phyloP scores from a whole-genome alignment of 2,113 vertebrate genomes.

The Aspidoscelis tigris region DNA sequence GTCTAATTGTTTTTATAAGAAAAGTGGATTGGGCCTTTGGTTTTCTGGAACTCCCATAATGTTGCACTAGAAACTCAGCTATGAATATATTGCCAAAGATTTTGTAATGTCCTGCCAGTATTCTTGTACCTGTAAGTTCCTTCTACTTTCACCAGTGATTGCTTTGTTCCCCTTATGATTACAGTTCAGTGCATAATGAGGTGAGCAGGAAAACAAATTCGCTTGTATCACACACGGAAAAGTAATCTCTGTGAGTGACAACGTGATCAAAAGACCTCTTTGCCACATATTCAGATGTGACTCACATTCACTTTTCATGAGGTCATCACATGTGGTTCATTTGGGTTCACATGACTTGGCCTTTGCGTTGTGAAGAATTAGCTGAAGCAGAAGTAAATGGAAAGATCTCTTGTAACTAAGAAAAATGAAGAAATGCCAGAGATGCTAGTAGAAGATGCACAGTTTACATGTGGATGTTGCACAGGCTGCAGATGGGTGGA shows the following conservation, averaged over 20 bases:
- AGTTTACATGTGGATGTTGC: background rate
- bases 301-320: conserved; percentile 16
- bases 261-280: conserved; percentile 13
- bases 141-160: conserved; percentile 15
- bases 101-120: background rate
- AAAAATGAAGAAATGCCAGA: background rate
- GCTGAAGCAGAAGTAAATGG: background rate
- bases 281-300: conserved; percentile 1
- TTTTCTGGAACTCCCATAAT: conserved; percentile 18
- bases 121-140: background rate
- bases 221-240: conserved; percentile 22
- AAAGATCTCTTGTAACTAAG: background rate
- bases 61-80: background rate
- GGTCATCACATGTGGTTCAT: conserved; percentile 4
- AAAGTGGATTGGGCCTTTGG: background rate
- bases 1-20: conserved; percentile 4
- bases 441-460: background rate
- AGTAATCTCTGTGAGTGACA: conserved; percentile 7
- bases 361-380: background rate
- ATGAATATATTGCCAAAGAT: conserved; percentile 8
- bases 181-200: background rate
- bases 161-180: conserved; percentile 5
- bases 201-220: conserved; percentile 21
- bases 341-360: background rate
- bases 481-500: background rate